Evolutionary conservation across 2,888 invertebrate species (phyloP).

Genomic region (Scrobipalpa atriplicella): DNA sequence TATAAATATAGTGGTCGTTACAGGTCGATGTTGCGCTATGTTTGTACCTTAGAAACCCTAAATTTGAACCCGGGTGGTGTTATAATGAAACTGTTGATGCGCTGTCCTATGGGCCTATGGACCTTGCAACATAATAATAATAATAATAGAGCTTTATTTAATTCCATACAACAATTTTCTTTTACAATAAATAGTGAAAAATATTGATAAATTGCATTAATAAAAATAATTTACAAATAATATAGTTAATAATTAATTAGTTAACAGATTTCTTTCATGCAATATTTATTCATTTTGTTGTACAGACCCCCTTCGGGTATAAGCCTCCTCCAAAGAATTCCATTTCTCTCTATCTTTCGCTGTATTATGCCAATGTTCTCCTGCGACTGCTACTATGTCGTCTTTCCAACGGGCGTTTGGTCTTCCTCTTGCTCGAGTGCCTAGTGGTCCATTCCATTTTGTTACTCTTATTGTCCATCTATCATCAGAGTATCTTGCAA

Average conservation of each 20-base stretch:
- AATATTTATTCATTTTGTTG: neutral
- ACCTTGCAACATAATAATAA: too few relatives aligned
- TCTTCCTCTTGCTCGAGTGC: neutral
- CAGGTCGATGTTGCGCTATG: too few relatives aligned
- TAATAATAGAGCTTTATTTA: neutral
- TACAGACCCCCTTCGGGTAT: constrained; percentile 6
- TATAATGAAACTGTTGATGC: too few relatives aligned
- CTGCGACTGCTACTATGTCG: constrained; percentile 16
- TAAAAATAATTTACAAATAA: neutral
- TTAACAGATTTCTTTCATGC: too few relatives aligned
- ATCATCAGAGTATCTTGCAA: neutral
- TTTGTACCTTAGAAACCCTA: too few relatives aligned
- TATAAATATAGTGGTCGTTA: too few relatives aligned
- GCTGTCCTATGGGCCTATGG: too few relatives aligned
- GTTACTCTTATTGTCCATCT: constrained; percentile 1
- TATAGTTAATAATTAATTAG: neutral
- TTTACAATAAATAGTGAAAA: neutral
- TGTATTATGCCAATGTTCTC: constrained; percentile 1
- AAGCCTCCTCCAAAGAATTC: constrained; percentile 16
- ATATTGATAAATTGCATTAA: neutral
- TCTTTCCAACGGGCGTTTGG: neutral
- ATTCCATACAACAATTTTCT: neutral
- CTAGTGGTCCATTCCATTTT: neutral
- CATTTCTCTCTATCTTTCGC: neutral
- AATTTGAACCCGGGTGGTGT: too few relatives aligned